These are phyloP conservation scores for Oryzias curvinotus DNA, from an alignment of 2,113 vertebrate genomes.

Conservation along the genomic window DNA sequence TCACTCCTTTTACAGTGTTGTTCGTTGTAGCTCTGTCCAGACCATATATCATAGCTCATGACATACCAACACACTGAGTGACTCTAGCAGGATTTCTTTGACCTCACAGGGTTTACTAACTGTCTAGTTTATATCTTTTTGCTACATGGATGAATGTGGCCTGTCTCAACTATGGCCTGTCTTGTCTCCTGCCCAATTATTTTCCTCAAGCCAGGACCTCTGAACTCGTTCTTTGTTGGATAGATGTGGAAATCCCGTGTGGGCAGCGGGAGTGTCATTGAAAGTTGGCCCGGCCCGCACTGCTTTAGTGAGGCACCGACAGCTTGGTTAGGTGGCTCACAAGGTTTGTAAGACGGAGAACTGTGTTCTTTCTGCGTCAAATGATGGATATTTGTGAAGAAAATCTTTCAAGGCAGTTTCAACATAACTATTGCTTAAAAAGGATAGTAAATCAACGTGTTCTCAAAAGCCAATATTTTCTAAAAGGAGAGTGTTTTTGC, in stretches of 20 bases:
- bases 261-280: constrained; percentile 49
- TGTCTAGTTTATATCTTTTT: constrained; percentile 65
- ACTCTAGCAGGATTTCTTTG: constrained; percentile 55
- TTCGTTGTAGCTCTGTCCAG: constrained; percentile 21
- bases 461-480: background rate
- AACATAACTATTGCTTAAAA: too few species aligned
- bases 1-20: too few species aligned
- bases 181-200: constrained; percentile 64
- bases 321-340: constrained; percentile 9
- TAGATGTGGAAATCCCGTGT: constrained; percentile 44
- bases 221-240: constrained; percentile 50
- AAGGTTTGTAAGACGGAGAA: constrained; percentile 3
- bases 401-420: too few species aligned
- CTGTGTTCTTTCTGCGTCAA: background rate
- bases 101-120: constrained; percentile 67
- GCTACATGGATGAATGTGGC: constrained; percentile 56
- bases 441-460: too few species aligned
- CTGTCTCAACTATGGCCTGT: constrained; percentile 46
- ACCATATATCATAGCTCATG: constrained; percentile 16
- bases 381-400: background rate
- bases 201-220: constrained; percentile 57
- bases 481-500: background rate
- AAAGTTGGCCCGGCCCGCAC: constrained; percentile 37
- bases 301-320: constrained; percentile 35
- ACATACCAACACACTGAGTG: constrained; percentile 60